Evolutionary conservation across 2,797 vertebrate species (phyloP), one percentile per base, ranked within the genome.

Genomic region (Pseudomugil tenellus): DNA sequence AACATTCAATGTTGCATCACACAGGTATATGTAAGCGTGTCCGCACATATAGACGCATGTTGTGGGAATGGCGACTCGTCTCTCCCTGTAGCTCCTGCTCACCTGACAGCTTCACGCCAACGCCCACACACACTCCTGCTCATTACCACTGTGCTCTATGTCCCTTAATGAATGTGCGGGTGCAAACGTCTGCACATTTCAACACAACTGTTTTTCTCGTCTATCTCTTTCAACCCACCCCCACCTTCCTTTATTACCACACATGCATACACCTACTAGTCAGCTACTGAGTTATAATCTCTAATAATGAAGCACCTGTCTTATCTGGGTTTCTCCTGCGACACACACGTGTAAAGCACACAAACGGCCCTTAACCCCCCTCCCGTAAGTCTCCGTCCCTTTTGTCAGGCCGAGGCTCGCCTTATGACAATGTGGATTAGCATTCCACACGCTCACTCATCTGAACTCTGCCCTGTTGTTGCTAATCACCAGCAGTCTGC

Each of bases 391-490:
- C 79, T 82, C 67, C 43, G 29, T 55, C 41, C 57, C 72, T 70
- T 83, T 83, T 43, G 81, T 87, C 80, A 70, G 55, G 51, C 79
- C 63, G 46, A 79, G 80, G 64, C 84, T 84, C 72, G 78, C 80
- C 75, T 74, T 78, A 78, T 85, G 85, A 89, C 83, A 83, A 85
- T 76, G 85, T 87, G 86, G 91, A 92, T 92, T 91, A 89, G 90
- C 90, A 93, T 93, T 92, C 90, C 90, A 84, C 77, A 70, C 87
- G 83, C 81, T 90, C 77, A 43, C 84, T 84, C 76, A 66, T 69
- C 70, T 92, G 90, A 93, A 91, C 91, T 90, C 81, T 91, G 80
- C 80, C 84, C 89, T 59, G 84, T 81, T 81, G 80, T 82, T 90
- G 83, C 80, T 90, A 90, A 91, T 91, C 88, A 91, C 85, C 85